Percentiles rank a stretch among this genome's conserved stretches.
Conservation (phyloP, 2,113 vertebrate genomes). For the Hepsetus odoe region DNA sequence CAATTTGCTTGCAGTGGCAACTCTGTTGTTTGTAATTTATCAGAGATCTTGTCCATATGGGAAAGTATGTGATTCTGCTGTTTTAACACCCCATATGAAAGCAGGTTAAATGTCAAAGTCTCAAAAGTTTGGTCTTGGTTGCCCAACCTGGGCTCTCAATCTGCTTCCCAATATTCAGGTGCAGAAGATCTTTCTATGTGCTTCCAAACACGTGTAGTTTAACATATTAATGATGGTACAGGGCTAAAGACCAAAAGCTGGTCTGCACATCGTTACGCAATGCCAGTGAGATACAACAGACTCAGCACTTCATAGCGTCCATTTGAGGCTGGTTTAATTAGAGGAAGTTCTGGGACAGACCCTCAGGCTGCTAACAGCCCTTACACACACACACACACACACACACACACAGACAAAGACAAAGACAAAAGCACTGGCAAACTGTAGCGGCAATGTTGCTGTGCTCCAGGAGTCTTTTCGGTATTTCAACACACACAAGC, state of each 20-base stretch:
- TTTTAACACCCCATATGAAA: conserved; percentile 47
- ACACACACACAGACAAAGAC: conserved; percentile 34
- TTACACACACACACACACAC: conserved; percentile 40
- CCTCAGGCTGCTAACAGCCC: conserved; percentile 3
- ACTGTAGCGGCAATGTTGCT: conserved; percentile 12
- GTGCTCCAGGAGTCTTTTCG: conserved; percentile 11
- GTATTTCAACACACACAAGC: neutral
- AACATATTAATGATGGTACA: neutral
- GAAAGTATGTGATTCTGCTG: conserved; percentile 34
- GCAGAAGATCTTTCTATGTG: conserved; percentile 20
- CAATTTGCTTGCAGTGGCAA: conserved; percentile 19
- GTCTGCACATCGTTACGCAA: neutral
- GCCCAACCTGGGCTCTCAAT: too few species aligned
- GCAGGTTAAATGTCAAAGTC: conserved; percentile 44
- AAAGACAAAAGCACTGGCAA: neutral
- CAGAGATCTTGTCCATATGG: conserved; percentile 43
- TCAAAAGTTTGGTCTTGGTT: conserved; percentile 5
- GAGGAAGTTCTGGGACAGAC: conserved; percentile 27
- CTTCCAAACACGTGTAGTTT: neutral
- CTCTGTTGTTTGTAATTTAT: conserved; percentile 44
- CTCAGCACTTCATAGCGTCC: conserved; percentile 1
- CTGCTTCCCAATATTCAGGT: conserved; percentile 18
- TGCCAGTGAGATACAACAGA: neutral
- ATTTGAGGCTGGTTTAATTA: conserved; percentile 36
- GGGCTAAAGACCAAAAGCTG: neutral